Base-by-base conservation (phyloP, 64 coral and sea anemone genomes). In the Montipora cactus region DNA sequence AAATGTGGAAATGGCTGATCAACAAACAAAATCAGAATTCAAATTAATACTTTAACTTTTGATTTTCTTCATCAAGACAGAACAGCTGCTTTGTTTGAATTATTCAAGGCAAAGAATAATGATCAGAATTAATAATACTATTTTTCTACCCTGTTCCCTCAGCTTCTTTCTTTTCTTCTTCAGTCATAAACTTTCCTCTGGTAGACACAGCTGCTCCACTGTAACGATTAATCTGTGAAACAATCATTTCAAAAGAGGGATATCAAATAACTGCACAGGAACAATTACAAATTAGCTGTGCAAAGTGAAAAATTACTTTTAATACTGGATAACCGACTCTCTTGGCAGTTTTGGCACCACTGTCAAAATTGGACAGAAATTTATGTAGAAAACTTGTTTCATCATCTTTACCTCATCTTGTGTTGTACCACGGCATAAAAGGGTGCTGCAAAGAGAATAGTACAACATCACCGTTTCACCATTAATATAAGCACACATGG, bases 151-250 rank as follows among this genome's bases (percentile, higher is more conserved):
- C 95, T 79, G 22, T 85, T 74, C 58, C 87, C 47, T 96, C 79
- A 23, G 64, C 87, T 51, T 93, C 95, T 51, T 28, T 50, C 67
- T 92, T 97, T 67, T 97, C 96, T 22, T 93, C 79, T 67, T 95
- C 91, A 95, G 79, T 76, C 96, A 98, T 95, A 28, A 87, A 98
- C 8, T 91, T 44, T 25, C 93, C 96, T 77, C 91, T 95, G 2
- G 91, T 93, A 19, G 94, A 98, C 1, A 98, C 94, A 76, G 96
- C 96, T 59, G 96, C 90, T 90, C 93, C 96, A 95, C 96, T 97
- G 51, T 93, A 98, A 59, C 87, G 85, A 79, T 95, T 95, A 57
- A 95, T 95, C 94, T 98, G 51, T 7, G 78, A 79, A 45, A 75
- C 2, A 81, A 58, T n/a, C 6, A 37, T 37, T 37, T 37, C 37